These are phyloP conservation scores for Podarcis lilfordi DNA, from an alignment of 2,797 vertebrate species.

Conservation along the genomic window DNA sequence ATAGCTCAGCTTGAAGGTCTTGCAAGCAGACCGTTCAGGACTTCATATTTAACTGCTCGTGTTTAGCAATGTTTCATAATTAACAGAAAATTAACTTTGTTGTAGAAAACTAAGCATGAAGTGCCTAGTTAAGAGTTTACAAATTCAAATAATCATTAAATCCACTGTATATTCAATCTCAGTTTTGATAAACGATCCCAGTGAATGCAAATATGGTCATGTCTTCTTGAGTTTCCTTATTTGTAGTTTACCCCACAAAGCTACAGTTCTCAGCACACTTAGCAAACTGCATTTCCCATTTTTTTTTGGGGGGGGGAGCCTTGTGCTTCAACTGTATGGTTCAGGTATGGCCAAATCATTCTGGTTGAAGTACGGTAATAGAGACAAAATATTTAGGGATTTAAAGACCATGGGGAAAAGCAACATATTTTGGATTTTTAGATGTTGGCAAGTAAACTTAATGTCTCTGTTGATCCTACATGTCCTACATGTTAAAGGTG, in stretches of 20 bases:
- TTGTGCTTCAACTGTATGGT: too few relatives aligned
- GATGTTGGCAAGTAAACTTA: not conserved
- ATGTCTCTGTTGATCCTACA: not conserved
- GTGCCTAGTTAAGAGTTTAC: not conserved
- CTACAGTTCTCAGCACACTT: too few relatives aligned
- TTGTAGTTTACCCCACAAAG: not conserved
- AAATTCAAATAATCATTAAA: not conserved
- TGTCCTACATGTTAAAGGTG: fast-evolving
- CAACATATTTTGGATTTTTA: not conserved
- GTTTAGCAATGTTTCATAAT: not conserved
- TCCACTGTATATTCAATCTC: not conserved
- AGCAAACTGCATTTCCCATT: too few relatives aligned
- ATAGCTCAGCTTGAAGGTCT: not conserved
- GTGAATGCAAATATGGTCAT: not conserved
- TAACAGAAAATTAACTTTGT: not conserved
- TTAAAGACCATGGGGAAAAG: not conserved
- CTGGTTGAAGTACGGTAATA: not conserved
- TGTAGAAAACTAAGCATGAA: not conserved
- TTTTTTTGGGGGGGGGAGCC: too few relatives aligned
- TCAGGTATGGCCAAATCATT: not conserved
- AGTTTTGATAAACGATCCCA: not conserved
- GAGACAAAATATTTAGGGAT: not conserved
- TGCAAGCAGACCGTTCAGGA: not conserved
- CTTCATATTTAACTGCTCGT: not conserved
- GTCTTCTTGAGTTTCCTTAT: not conserved